Evolutionary conservation across 2,888 invertebrate genomes (phyloP).

Genomic region (Desoria tigrina): DNA sequence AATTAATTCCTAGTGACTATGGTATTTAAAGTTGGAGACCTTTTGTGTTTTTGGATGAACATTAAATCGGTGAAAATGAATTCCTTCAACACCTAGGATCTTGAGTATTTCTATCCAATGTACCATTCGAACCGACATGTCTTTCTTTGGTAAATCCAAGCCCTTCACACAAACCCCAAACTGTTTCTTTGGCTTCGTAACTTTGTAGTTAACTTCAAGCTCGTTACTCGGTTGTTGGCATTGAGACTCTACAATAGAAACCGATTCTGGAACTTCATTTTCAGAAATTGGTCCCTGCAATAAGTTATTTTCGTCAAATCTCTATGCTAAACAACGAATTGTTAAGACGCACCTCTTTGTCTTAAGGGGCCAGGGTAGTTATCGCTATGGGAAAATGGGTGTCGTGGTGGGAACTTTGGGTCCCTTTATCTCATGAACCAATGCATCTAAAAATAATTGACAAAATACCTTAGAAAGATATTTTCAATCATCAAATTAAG

Average conservation of each 20-base stretch:
- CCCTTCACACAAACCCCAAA: slow-evolving; percentile 3
- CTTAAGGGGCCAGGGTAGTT: too few species aligned
- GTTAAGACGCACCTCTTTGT: too few species aligned
- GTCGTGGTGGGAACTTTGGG: too few species aligned
- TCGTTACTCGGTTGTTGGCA: background rate
- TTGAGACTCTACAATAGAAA: background rate
- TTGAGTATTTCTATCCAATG: slow-evolving; percentile 25
- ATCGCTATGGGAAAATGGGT: too few species aligned
- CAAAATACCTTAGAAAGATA: too few species aligned
- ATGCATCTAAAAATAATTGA: too few species aligned
- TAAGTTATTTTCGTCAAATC: too few species aligned
- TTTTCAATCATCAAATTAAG: too few species aligned
- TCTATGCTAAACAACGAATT: too few species aligned
- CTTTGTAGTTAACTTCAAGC: background rate
- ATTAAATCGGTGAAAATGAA: slow-evolving; percentile 4
- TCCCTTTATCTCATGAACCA: too few species aligned
- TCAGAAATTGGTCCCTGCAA: background rate
- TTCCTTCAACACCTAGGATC: slow-evolving; percentile 21
- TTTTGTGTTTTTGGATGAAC: background rate
- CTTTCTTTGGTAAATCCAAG: slow-evolving; percentile 3
- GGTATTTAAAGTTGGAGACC: background rate
- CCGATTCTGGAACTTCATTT: background rate
- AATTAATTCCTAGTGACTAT: background rate
- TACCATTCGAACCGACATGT: slow-evolving; percentile 6
- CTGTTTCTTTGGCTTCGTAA: background rate